Conservation (phyloP, 2,797 vertebrate species). For the Liparis tanakae region DNA sequence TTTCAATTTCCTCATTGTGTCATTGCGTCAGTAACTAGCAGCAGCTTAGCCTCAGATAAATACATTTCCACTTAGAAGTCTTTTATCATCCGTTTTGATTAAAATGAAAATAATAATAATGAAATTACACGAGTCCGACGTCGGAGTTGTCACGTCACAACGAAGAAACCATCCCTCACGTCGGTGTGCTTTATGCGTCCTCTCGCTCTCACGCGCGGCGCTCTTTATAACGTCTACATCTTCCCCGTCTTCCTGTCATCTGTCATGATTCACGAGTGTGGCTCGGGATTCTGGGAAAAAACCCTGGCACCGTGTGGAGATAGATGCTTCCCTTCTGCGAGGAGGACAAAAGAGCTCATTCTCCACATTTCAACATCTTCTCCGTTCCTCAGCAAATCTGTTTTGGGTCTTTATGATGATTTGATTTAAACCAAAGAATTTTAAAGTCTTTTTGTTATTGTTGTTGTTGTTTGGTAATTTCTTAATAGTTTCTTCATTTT, state of each 20-base stretch:
- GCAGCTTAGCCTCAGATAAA: constrained; percentile 48
- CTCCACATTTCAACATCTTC: constrained; percentile 68
- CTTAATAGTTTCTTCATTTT: constrained; percentile 41
- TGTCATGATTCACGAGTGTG: constrained; percentile 68
- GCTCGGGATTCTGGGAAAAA: constrained; percentile 72
- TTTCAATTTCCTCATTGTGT: constrained; percentile 22
- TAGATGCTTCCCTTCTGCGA: constrained; percentile 68
- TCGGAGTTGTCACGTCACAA: constrained; percentile 46
- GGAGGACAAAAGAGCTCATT: constrained; percentile 69
- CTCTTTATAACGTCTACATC: constrained; percentile 50
- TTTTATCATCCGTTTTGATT: constrained; percentile 27
- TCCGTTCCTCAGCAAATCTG: constrained; percentile 59
- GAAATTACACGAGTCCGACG: constrained; percentile 38
- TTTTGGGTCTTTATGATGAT: constrained; percentile 60
- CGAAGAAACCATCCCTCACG: constrained; percentile 22
- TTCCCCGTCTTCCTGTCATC: constrained; percentile 45
- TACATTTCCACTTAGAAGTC: constrained; percentile 43
- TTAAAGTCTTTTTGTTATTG: constrained; percentile 30
- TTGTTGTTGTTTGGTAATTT: constrained; percentile 62
- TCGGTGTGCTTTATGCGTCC: constrained; percentile 30
- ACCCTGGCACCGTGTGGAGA: constrained; percentile 71
- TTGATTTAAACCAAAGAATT: constrained; percentile 68
- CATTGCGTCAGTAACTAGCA: constrained; percentile 44
- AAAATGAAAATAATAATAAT: constrained; percentile 40
- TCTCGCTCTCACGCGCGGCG: constrained; percentile 28